Conservation (phyloP, 2,797 vertebrate genomes). For the Alfaro cultratus region DNA sequence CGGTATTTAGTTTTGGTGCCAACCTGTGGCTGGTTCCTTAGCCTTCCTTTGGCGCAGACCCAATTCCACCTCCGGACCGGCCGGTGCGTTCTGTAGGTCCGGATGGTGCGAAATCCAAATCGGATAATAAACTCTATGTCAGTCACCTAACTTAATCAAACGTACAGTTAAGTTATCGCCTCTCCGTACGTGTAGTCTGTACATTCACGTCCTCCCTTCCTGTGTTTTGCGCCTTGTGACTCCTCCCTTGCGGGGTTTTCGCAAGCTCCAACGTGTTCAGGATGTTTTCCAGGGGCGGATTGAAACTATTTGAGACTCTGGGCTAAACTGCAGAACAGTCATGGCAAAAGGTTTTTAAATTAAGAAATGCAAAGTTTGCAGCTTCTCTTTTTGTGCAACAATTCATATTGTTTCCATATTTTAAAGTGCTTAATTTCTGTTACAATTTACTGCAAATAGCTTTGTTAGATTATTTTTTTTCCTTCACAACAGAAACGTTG, state of each 20-base stretch:
- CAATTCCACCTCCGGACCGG: not conserved
- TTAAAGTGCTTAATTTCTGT: not conserved
- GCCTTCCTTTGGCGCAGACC: not conserved
- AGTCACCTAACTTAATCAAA: not conserved
- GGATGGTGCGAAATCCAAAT: not conserved
- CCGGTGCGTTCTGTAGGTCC: not conserved
- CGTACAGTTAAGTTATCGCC: too few relatives aligned
- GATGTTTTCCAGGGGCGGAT: not conserved
- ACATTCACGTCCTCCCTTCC: not conserved
- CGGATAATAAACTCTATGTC: not conserved
- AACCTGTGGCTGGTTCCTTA: not conserved
- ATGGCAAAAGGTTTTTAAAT: not conserved
- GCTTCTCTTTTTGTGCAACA: not conserved
- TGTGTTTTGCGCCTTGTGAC: constrained; percentile 8
- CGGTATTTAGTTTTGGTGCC: not conserved
- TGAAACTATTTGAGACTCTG: too few relatives aligned
- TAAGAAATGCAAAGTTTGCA: not conserved
- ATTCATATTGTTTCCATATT: not conserved
- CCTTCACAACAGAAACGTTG: not conserved
- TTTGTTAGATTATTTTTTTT: not conserved
- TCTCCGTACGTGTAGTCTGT: too few relatives aligned
- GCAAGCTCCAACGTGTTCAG: not conserved
- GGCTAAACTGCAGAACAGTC: not conserved
- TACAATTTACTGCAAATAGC: not conserved
- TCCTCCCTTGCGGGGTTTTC: constrained; percentile 26